A percentile compares a stretch with the other conserved stretches of the same genome.
These are phyloP conservation scores for Rhagophthalmus giganteus DNA, from an alignment of 2,888 invertebrate species.

Conservation along the genomic window DNA sequence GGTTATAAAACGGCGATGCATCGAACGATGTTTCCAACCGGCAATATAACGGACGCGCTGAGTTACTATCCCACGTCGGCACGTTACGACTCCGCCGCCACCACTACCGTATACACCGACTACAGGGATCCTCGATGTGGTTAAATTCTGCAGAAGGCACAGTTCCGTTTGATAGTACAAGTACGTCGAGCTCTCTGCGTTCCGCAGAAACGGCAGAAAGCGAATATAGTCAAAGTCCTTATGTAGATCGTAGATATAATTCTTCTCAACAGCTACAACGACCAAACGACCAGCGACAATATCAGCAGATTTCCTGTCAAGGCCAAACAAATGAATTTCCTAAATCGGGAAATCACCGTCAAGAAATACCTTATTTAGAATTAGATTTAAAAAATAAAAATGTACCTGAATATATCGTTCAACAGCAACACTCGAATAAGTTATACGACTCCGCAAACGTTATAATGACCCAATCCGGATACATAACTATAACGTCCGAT, in stretches of 20 bases:
- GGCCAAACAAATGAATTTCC: constrained; percentile 45
- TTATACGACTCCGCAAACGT: constrained; percentile 62
- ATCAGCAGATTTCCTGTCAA: constrained; percentile 42
- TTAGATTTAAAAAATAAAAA: constrained; percentile 59
- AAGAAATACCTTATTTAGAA: constrained; percentile 55
- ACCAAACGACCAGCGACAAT: constrained; percentile 40
- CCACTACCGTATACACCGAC: constrained; percentile 61
- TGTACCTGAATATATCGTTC: constrained; percentile 56
- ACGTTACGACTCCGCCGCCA: constrained; percentile 60
- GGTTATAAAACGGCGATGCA: constrained; percentile 67
- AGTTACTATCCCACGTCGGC: constrained; percentile 79
- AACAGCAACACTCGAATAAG: constrained; percentile 48
- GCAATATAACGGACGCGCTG: constrained; percentile 76
- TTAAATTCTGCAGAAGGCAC: constrained; percentile 54
- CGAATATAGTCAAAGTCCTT: constrained; percentile 56
- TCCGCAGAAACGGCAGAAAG: constrained; percentile 62
- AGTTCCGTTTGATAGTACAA: constrained; percentile 59
- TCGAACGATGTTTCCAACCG: constrained; percentile 70
- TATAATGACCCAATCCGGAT: constrained; percentile 78
- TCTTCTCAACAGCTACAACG: constrained; percentile 30
- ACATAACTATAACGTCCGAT: constrained; percentile 74
- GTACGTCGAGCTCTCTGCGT: constrained; percentile 64
- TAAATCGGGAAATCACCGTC: constrained; percentile 50
- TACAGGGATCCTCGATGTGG: constrained; percentile 60
- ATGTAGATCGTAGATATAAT: constrained; percentile 44